These are phyloP conservation scores for Albula goreensis DNA, from an alignment of 2,113 vertebrate genomes.

Conservation along the genomic window DNA sequence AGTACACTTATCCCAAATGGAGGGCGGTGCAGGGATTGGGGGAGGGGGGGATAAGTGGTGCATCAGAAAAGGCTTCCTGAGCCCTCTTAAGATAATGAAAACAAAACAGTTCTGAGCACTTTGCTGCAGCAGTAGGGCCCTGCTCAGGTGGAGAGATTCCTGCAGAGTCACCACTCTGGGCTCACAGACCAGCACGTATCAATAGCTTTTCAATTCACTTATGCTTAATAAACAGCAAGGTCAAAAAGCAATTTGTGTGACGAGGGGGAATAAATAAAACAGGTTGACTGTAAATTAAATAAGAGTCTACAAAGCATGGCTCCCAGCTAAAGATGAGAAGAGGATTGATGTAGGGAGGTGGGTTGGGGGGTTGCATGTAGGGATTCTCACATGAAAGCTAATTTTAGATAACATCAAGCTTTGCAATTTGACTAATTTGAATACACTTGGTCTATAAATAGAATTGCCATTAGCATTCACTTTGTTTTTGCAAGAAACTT, in stretches of 20 bases:
- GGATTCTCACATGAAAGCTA: constrained; percentile 65
- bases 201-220: constrained; percentile 70
- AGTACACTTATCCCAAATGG: constrained; percentile 23
- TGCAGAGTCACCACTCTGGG: constrained; percentile 45
- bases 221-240: constrained; percentile 68
- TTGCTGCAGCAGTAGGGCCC: constrained; percentile 45
- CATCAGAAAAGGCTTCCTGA: constrained; percentile 59
- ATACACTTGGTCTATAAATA: constrained; percentile 61
- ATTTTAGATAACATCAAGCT: constrained; percentile 70
- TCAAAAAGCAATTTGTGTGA: constrained; percentile 71
- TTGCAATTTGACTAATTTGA: constrained; percentile 67
- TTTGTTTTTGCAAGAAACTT: constrained; percentile 53
- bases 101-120: constrained; percentile 40
- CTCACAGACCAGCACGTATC: constrained; percentile 59
- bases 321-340: constrained; percentile 52
- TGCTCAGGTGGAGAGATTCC: constrained; percentile 59
- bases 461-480: constrained; percentile 57
- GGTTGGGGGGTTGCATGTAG: constrained; percentile 42
- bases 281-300: constrained; percentile 69
- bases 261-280: constrained; percentile 68
- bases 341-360: background rate
- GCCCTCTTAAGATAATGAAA: constrained; percentile 72
- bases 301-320: constrained; percentile 64
- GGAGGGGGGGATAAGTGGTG: constrained; percentile 53
- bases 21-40: constrained; percentile 1